Evolutionary conservation across 2,113 vertebrate genomes (phyloP).

Genomic region (Plestiodon gilberti): DNA sequence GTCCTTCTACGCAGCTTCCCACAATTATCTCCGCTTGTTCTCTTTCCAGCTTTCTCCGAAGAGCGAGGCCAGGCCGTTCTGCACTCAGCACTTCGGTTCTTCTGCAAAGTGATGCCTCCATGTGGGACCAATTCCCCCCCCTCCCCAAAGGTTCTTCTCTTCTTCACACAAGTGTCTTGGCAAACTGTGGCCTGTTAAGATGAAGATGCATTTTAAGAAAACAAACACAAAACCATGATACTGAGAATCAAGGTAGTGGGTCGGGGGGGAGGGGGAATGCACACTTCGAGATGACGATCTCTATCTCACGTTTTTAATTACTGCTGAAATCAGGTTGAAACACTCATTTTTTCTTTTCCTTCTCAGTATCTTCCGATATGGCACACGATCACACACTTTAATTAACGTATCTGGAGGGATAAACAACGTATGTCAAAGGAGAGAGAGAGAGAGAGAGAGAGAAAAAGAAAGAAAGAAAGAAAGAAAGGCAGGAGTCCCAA

Average conservation of each 20-base stretch:
- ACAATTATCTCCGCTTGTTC: neutral
- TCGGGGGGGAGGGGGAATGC: neutral
- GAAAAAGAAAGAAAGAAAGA: neutral
- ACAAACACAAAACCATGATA: neutral
- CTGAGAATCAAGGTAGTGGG: neutral
- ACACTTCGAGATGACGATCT: rapidly evolving
- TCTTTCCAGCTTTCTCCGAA: neutral
- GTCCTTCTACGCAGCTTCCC: neutral
- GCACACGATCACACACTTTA: constrained; percentile 25
- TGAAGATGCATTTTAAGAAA: neutral
- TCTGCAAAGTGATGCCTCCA: neutral
- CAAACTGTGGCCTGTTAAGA: neutral
- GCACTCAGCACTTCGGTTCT: neutral
- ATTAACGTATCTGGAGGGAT: neutral
- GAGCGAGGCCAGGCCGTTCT: neutral
- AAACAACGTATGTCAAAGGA: neutral
- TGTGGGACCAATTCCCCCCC: neutral
- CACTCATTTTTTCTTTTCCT: constrained; percentile 11
- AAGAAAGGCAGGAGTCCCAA: neutral
- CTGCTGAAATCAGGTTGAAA: rapidly evolving
- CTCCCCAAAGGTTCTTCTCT: neutral
- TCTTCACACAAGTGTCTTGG: neutral
- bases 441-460: neutral
- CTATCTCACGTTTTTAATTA: constrained; percentile 10
- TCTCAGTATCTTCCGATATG: neutral